phyloP scores from a whole-genome alignment of 2,797 vertebrate species.

The Vultur gryphus region DNA sequence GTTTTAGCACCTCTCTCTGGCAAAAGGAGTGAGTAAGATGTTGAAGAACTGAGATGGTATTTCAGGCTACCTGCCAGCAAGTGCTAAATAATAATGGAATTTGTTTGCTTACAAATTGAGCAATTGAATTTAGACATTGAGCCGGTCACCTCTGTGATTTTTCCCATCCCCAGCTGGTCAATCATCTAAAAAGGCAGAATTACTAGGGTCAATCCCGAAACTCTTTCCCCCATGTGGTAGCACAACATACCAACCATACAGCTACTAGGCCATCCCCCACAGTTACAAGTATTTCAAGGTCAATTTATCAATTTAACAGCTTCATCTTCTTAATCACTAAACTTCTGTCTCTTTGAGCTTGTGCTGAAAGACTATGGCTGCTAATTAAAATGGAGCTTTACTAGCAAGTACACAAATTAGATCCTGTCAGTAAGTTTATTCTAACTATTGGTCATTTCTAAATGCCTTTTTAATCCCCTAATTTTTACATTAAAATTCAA shows the following conservation, averaged over 20 bases:
- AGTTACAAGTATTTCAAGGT: conserved; percentile 88
- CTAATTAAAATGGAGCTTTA: conserved; percentile 95
- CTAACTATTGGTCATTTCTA: conserved; percentile 94
- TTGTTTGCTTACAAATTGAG: conserved; percentile 46
- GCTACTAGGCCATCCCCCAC: conserved; percentile 76
- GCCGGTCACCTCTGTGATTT: conserved; percentile 21
- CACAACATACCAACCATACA: conserved; percentile 68
- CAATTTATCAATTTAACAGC: conserved; percentile 91
- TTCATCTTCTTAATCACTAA: conserved; percentile 95
- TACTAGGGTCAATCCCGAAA: conserved; percentile 31
- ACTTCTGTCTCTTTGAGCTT: conserved; percentile 94
- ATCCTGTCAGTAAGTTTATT: conserved; percentile 94
- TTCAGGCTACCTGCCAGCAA: conserved; percentile 39
- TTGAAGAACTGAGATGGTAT: conserved; percentile 23
- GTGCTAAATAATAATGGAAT: conserved; percentile 48
- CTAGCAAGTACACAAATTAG: conserved; percentile 96
- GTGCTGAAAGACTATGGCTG: conserved; percentile 87
- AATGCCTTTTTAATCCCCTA: conserved; percentile 97
- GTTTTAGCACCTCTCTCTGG: conserved; percentile 52
- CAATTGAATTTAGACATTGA: conserved; percentile 43
- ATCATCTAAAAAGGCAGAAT: conserved; percentile 11
- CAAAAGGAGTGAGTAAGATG: background rate
- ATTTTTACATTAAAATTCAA: conserved; percentile 97
- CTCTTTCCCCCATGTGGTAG: conserved; percentile 42
- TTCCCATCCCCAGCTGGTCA: conserved; percentile 2